Evolutionary conservation across 2,888 invertebrate species (phyloP), one percentile per base, ranked within the genome.

Genomic region (Erebia ligea): DNA sequence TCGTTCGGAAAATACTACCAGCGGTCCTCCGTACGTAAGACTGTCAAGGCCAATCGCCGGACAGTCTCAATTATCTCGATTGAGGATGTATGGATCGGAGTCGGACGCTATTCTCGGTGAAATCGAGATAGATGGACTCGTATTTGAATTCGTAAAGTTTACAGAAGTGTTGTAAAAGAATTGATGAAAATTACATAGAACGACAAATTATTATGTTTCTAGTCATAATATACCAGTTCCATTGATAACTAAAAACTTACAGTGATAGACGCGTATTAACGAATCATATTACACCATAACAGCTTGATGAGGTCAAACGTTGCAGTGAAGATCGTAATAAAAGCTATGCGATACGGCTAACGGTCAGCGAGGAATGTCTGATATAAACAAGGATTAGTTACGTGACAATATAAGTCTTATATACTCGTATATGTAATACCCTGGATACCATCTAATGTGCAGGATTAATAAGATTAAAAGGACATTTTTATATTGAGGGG

Each of bases 11-110:
- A 58, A 65, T 50, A 45, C 25, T 50, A 45, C 25, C 19, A 17
- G 54, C 15, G 71, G 58, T 67, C 45, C 65, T 69, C 71, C 15
- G 17, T 73, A 65, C 70, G 63, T 65, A 64, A 62, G 71, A 75
- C 62, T 72, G 76, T 77, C 78, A 80, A 80, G 80, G 80, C 76
- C 79, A 70, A 54, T 13, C 66, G 74, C 78, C 78, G 80, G 80
- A 80, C 76, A 78, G 71, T 50, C 71, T 66, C 78, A 73, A 79
- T 80, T 79, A 80, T 78, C 72, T 69, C 74, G 71, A 76, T 75
- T 76, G 76, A 75, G 75, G 73, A 75, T 75, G 75, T 66, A 68
- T 70, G 68, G 67, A 68, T 65, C 68, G 69, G 52, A 69, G 65
- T 65, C 68, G 69, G 52, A 69, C 67, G 73, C 73, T 68, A 63